Evolutionary conservation across 2,888 invertebrate genomes (phyloP).

Genomic region (Chrysolina oricalcia): DNA sequence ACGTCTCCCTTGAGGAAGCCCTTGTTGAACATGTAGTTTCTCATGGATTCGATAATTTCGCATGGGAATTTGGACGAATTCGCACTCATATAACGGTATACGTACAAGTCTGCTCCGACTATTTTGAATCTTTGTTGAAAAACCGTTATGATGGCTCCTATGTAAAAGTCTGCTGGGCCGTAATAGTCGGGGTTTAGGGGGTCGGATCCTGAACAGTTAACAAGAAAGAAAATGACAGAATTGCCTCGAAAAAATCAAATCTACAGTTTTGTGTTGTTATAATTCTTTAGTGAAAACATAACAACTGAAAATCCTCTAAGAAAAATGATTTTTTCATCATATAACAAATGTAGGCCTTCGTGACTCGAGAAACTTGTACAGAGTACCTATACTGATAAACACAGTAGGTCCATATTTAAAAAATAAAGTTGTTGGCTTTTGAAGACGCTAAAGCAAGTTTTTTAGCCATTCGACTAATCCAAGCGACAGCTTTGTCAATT

Average conservation of each 20-base stretch:
- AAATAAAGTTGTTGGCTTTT: too few species aligned
- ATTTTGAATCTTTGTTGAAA: slow-evolving; percentile 84
- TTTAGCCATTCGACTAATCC: too few species aligned
- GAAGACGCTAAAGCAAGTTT: too few species aligned
- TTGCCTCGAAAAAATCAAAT: background rate
- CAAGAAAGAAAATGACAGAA: background rate
- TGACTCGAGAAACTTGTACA: too few species aligned
- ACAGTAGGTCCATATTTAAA: too few species aligned
- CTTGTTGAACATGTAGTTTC: slow-evolving; percentile 80
- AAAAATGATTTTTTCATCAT: too few species aligned
- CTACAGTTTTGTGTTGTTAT: too few species aligned
- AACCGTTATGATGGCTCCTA: slow-evolving; percentile 83
- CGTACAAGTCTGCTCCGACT: slow-evolving; percentile 75
- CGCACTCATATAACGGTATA: slow-evolving; percentile 84
- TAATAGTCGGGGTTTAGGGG: slow-evolving; percentile 84
- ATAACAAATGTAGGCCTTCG: too few species aligned
- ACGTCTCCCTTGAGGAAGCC: slow-evolving; percentile 78
- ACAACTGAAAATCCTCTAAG: too few species aligned
- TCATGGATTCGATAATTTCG: slow-evolving; percentile 79
- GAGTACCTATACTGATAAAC: too few species aligned
- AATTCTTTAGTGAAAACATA: too few species aligned
- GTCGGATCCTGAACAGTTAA: slow-evolving; percentile 70
- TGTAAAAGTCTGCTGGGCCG: slow-evolving; percentile 85
- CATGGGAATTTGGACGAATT: slow-evolving; percentile 82
- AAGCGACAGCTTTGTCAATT: too few species aligned